Percentiles rank a stretch among this genome's conserved stretches.
Evolutionary conservation across 2,113 vertebrate genomes (phyloP).

Genomic region (Lipophrys pholis): DNA sequence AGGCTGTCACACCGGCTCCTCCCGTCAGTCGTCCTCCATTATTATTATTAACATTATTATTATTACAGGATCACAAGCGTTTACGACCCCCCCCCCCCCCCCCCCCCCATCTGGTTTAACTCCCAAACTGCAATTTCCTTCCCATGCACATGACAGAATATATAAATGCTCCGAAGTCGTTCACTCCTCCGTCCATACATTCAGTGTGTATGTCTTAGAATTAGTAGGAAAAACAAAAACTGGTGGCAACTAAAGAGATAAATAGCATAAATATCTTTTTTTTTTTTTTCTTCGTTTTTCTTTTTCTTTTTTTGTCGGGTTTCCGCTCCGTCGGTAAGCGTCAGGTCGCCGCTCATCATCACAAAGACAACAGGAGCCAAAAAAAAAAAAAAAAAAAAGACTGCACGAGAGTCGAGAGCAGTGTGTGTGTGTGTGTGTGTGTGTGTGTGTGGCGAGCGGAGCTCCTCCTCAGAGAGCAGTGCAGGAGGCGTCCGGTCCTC

Average conservation of each 20-base stretch:
- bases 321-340: conserved; percentile 39
- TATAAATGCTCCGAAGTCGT: conserved; percentile 62
- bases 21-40: not conserved
- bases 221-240: conserved; percentile 60
- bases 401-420: conserved; percentile 41
- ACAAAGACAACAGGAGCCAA: conserved; percentile 58
- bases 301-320: not conserved
- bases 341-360: conserved; percentile 48
- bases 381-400: conserved; percentile 1
- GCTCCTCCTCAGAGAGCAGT: conserved; percentile 60
- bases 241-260: conserved; percentile 72
- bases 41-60: not conserved
- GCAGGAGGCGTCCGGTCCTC: conserved; percentile 50
- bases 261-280: conserved; percentile 77
- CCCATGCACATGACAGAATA: conserved; percentile 65
- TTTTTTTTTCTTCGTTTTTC: conserved; percentile 5
- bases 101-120: conserved; percentile 34
- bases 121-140: conserved; percentile 58
- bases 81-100: conserved; percentile 12
- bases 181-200: conserved; percentile 73
- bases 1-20: conserved; percentile 54
- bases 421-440: conserved; percentile 45
- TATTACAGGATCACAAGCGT: conserved; percentile 29
- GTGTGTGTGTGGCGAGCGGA: conserved; percentile 73
- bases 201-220: conserved; percentile 76